A percentile compares a stretch with the other conserved stretches of the same genome.
Conservation (phyloP, 1,140 invertebrate genomes). For the Antheraea mylitta region DNA sequence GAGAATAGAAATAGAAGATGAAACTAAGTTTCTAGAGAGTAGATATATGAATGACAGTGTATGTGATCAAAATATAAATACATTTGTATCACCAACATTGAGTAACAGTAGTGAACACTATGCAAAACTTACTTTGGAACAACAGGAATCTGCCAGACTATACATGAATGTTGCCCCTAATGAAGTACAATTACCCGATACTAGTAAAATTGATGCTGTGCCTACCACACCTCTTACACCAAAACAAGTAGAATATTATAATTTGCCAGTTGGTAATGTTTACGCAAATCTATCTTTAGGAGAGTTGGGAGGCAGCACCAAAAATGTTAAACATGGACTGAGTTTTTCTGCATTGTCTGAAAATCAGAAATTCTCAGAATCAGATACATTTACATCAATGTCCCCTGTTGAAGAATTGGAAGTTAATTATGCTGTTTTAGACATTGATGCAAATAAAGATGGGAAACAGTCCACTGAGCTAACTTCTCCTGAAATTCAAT, state of each 20-base stretch:
- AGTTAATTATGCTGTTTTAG: slow-evolving; percentile 89
- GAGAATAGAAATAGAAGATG: slow-evolving; percentile 67
- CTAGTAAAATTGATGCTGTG: slow-evolving; percentile 43
- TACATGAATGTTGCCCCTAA: slow-evolving; percentile 84
- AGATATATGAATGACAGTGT: slow-evolving; percentile 56
- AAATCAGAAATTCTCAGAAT: slow-evolving; percentile 66
- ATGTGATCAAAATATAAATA: slow-evolving; percentile 55
- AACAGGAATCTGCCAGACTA: slow-evolving; percentile 71
- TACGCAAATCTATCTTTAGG: slow-evolving; percentile 84
- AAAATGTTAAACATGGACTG: slow-evolving; percentile 42
- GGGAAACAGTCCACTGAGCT: slow-evolving; percentile 30
- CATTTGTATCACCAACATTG: slow-evolving; percentile 61
- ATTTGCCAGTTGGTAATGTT: slow-evolving; percentile 57
- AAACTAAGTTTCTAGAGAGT: slow-evolving; percentile 53
- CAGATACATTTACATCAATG: slow-evolving; percentile 74
- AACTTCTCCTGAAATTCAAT: slow-evolving; percentile 59
- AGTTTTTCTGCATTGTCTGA: slow-evolving; percentile 37
- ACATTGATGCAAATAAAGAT: slow-evolving; percentile 81
- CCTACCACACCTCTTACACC: slow-evolving; percentile 59
- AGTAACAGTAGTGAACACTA: slow-evolving; percentile 75
- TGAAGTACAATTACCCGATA: slow-evolving; percentile 39
- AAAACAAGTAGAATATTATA: slow-evolving; percentile 69
- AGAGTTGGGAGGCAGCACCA: slow-evolving; percentile 75
- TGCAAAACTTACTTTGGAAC: slow-evolving; percentile 75
- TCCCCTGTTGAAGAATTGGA: slow-evolving; percentile 73